phyloP scores from a whole-genome alignment of 1,140 invertebrate genomes.

The Drosophila murphyi region DNA sequence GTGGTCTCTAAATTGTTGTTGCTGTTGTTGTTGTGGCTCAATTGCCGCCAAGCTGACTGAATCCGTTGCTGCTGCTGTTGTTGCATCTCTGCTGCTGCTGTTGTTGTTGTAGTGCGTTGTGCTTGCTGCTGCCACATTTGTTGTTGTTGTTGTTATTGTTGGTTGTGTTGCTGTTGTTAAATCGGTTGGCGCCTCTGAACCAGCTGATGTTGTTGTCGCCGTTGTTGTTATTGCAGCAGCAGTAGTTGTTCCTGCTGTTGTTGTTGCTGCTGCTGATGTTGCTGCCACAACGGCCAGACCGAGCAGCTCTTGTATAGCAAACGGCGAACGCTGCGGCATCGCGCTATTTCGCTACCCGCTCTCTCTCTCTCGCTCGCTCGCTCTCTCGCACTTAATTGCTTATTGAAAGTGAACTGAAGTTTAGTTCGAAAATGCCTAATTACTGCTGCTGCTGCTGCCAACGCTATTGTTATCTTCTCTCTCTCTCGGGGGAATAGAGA shows the following conservation, averaged over 20 bases:
- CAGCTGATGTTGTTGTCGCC: constrained; percentile 36
- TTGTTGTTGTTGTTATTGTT: constrained; percentile 20
- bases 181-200: constrained; percentile 49
- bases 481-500: background rate
- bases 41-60: constrained; percentile 14
- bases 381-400: background rate
- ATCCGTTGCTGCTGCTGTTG: constrained; percentile 26
- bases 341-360: constrained; percentile 18
- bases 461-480: background rate
- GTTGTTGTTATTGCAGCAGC: constrained; percentile 26
- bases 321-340: constrained; percentile 94
- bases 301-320: constrained; percentile 95
- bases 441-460: background rate
- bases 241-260: constrained; percentile 15
- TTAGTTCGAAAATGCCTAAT: background rate
- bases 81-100: constrained; percentile 28
- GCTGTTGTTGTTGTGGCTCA: constrained; percentile 34
- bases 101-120: constrained; percentile 37
- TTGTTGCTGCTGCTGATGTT: constrained; percentile 57
- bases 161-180: constrained; percentile 41
- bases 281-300: constrained; percentile 86
- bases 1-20: constrained; percentile 37
- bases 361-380: background rate
- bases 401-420: background rate
- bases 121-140: constrained; percentile 30